Evolutionary conservation across 2,113 vertebrate species (phyloP).

Genomic region (Seriola quinqueradiata): DNA sequence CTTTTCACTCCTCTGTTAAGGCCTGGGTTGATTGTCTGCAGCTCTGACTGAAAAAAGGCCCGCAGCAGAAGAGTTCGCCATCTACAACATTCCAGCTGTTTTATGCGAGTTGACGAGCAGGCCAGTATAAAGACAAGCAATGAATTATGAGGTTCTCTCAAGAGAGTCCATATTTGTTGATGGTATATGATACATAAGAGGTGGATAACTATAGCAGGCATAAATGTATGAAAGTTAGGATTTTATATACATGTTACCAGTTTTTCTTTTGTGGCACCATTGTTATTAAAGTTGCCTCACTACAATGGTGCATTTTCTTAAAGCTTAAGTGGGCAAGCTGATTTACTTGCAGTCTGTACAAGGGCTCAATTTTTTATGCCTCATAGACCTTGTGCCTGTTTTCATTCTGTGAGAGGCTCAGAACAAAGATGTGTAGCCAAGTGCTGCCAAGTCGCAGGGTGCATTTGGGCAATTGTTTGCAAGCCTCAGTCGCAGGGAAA

Average conservation of each 20-base stretch:
- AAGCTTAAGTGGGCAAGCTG: background rate
- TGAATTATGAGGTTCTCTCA: background rate
- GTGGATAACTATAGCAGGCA: background rate
- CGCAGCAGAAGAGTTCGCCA: background rate
- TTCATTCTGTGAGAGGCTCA: slow-evolving; percentile 11
- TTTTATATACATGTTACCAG: background rate
- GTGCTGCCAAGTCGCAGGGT: slow-evolving; percentile 5
- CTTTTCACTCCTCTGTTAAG: background rate
- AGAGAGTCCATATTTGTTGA: background rate
- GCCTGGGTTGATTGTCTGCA: background rate
- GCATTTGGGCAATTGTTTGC: slow-evolving; percentile 2
- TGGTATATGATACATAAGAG: background rate
- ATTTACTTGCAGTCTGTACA: background rate
- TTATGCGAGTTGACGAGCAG: background rate
- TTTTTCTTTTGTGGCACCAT: background rate
- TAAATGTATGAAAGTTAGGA: background rate
- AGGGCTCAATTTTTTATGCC: background rate
- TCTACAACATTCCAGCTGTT: background rate
- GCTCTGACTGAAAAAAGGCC: background rate
- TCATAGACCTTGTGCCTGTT: background rate
- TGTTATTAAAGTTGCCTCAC: background rate
- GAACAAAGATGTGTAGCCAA: background rate
- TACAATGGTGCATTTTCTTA: background rate
- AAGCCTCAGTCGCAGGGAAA: background rate
- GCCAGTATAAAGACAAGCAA: slow-evolving; percentile 8